phyloP scores from a whole-genome alignment of 2,113 vertebrate species.

The Colaptes auratus region DNA sequence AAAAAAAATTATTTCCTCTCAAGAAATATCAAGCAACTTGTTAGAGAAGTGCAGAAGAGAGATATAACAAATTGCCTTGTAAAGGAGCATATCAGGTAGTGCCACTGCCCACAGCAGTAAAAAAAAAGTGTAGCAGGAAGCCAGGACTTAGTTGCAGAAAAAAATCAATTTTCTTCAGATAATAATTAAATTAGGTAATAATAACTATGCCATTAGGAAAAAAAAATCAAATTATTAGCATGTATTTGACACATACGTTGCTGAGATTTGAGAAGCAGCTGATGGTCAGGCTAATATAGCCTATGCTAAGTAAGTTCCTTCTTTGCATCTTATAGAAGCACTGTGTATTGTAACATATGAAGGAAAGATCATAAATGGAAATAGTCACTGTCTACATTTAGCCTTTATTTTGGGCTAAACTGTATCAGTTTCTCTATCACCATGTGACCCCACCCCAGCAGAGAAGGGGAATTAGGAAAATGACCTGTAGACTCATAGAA shows the following conservation, averaged over 20 bases:
- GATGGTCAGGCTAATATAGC: background rate
- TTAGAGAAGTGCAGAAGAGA: conserved; percentile 53
- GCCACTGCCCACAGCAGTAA: background rate
- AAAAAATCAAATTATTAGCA: background rate
- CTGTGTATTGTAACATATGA: background rate
- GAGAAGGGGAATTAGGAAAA: too few species aligned
- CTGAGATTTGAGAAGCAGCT: background rate
- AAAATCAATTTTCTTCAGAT: background rate
- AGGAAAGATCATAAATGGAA: background rate
- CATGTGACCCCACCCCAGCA: too few species aligned
- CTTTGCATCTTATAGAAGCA: background rate
- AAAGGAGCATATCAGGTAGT: conserved; percentile 4
- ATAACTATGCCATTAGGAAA: background rate
- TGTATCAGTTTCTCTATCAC: too few species aligned
- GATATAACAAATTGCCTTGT: conserved; percentile 47
- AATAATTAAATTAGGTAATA: background rate
- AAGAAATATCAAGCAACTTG: conserved; percentile 61
- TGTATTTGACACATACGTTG: background rate
- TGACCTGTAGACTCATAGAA: too few species aligned
- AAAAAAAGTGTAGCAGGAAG: conserved; percentile 8
- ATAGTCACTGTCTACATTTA: background rate
- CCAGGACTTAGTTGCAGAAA: background rate
- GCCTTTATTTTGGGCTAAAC: too few species aligned
- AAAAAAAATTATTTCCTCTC: conserved; percentile 66
- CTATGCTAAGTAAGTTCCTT: background rate